Percentiles rank a stretch among this genome's conserved stretches.
Evolutionary conservation across 2,888 invertebrate species (phyloP).

Genomic region (Thumatha senex): DNA sequence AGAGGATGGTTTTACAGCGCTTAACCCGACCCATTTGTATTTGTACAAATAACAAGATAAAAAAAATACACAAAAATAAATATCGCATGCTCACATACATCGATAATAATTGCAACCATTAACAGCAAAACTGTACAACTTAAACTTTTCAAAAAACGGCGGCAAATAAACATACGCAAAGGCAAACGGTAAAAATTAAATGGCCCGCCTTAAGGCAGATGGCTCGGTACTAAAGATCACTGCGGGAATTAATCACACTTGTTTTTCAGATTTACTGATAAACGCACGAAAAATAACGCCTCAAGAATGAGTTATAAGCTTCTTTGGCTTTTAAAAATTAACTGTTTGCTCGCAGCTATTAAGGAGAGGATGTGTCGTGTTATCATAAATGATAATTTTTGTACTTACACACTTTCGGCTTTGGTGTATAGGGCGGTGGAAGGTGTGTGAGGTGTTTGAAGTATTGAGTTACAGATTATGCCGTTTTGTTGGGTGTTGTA

Average conservation of each 20-base stretch:
- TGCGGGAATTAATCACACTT: slow-evolving; percentile 71
- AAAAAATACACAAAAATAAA: too few relatives aligned
- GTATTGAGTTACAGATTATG: slow-evolving; percentile 32
- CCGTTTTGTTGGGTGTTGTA: neutral
- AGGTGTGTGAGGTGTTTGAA: slow-evolving; percentile 28
- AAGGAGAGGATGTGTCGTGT: slow-evolving; percentile 40
- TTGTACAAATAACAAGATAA: too few relatives aligned
- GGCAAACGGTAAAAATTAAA: slow-evolving; percentile 63
- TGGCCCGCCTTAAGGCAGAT: slow-evolving; percentile 59
- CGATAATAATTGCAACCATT: slow-evolving; percentile 40
- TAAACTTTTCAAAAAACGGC: slow-evolving; percentile 27
- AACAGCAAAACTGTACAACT: slow-evolving; percentile 35
- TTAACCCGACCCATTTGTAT: too few relatives aligned
- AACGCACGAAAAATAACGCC: slow-evolving; percentile 72
- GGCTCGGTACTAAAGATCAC: slow-evolving; percentile 52
- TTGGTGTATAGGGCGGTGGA: slow-evolving; percentile 29
- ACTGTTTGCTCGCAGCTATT: slow-evolving; percentile 59
- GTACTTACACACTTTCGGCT: slow-evolving; percentile 25
- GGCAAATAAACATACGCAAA: slow-evolving; percentile 43
- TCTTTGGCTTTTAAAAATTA: slow-evolving; percentile 58
- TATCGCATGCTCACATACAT: slow-evolving; percentile 5
- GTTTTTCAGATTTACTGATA: slow-evolving; percentile 71
- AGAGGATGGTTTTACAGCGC: too few relatives aligned
- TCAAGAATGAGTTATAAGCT: slow-evolving; percentile 58
- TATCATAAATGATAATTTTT: slow-evolving; percentile 46